Conservation (phyloP, 2,888 invertebrate genomes). For the Alloscopus bannaensis region DNA sequence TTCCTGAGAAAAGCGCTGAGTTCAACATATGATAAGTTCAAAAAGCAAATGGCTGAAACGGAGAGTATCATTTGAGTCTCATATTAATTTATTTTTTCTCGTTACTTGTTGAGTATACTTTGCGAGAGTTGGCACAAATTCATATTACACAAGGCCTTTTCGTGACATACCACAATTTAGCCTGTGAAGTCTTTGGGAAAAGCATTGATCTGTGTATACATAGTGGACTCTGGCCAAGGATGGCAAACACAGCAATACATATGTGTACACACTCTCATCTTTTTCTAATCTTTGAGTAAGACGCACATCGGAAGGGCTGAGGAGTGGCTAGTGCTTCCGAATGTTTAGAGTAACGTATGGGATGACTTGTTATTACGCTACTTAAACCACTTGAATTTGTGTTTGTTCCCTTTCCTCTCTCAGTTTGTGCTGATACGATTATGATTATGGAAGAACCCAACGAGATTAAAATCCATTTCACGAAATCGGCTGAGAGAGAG, state of each 20-base stretch:
- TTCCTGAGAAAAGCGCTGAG: slow-evolving; percentile 16
- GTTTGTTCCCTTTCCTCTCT: slow-evolving; percentile 1
- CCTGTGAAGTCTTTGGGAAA: not conserved
- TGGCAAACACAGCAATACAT: not conserved
- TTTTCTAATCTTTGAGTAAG: slow-evolving; percentile 5
- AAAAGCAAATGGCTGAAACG: not conserved
- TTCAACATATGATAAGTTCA: not conserved
- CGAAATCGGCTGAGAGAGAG: slow-evolving; percentile 50
- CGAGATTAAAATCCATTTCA: slow-evolving; percentile 61
- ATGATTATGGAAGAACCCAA: slow-evolving; percentile 53
- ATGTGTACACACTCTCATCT: not conserved
- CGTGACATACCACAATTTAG: slow-evolving; percentile 7
- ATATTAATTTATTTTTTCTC: not conserved
- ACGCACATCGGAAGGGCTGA: slow-evolving; percentile 14
- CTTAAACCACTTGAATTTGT: no score
- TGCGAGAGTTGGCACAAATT: no score
- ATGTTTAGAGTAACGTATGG: no score
- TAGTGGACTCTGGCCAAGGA: not conserved
- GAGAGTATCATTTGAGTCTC: slow-evolving; percentile 8
- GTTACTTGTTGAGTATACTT: slow-evolving; percentile 1
- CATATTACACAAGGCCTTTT: not conserved
- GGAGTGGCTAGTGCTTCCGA: no score
- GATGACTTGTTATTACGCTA: no score
- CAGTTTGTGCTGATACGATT: slow-evolving; percentile 47
- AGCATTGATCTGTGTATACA: slow-evolving; percentile 2